These are phyloP conservation scores for Lucilia cuprina DNA, from an alignment of 1,140 invertebrate species.

Conservation along the genomic window DNA sequence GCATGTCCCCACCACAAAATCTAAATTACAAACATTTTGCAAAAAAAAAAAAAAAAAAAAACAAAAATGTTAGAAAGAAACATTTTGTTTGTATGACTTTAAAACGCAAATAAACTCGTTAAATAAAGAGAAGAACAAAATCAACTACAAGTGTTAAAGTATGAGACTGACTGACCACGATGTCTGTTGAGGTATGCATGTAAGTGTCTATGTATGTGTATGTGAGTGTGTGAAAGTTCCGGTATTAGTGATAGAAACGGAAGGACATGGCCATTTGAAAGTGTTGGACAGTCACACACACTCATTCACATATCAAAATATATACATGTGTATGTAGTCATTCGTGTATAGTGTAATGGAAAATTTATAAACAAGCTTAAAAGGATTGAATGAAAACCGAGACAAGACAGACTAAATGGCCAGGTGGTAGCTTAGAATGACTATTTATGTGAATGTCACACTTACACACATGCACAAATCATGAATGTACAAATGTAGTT, in stretches of 20 bases:
- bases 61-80: constrained; percentile 18
- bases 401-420: constrained; percentile 26
- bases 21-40: constrained; percentile 16
- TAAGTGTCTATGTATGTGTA: not conserved
- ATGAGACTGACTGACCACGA: not conserved
- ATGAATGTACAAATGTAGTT: not conserved
- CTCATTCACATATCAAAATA: not conserved
- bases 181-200: not conserved
- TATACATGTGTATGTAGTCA: not conserved
- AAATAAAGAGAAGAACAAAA: not conserved
- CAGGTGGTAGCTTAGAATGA: constrained; percentile 21
- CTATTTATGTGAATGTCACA: constrained; percentile 10
- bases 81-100: constrained; percentile 12
- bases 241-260: constrained; percentile 14
- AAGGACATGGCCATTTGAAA: constrained; percentile 31
- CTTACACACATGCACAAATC: not conserved
- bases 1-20: constrained; percentile 17
- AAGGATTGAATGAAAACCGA: constrained; percentile 28
- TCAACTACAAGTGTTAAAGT: not conserved
- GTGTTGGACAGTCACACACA: constrained; percentile 8
- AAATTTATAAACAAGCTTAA: constrained; percentile 33
- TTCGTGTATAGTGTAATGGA: constrained; percentile 9
- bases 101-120: constrained; percentile 28
- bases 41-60: not conserved
- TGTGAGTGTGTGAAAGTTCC: not conserved